Conservation (phyloP, 2,797 vertebrate species). For the Rhabdophis nuchalis region DNA sequence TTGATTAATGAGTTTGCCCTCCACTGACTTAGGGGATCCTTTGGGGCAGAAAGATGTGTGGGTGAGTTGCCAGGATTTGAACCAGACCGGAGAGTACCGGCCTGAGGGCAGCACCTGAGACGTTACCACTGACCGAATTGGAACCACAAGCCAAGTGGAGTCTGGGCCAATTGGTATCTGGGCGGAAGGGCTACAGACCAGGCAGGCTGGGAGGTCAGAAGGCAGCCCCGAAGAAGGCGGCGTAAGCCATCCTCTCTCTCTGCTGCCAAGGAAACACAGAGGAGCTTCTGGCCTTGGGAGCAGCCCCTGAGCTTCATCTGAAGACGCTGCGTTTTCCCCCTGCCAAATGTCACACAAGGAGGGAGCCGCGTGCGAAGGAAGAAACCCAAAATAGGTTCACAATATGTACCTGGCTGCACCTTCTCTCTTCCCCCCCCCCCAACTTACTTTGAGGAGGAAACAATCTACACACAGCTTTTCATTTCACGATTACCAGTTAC, state of each 20-base stretch:
- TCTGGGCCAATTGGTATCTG: background rate
- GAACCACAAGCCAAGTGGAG: background rate
- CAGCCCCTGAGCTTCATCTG: background rate
- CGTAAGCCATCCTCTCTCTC: background rate
- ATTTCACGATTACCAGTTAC: conserved; percentile 43
- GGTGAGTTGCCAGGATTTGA: background rate
- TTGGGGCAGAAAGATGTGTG: background rate
- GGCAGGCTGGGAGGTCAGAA: background rate
- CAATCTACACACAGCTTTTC: conserved; percentile 8
- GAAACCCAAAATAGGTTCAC: conserved; percentile 13
- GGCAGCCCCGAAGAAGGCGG: background rate
- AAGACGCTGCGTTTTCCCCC: background rate
- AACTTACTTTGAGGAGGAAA: conserved; percentile 31
- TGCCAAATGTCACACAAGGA: conserved; percentile 33
- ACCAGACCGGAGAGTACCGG: background rate
- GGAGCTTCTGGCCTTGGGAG: background rate
- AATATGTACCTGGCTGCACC: conserved; percentile 40
- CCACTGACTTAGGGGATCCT: background rate
- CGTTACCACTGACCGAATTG: background rate
- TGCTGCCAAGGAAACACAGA: background rate
- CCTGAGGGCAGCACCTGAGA: background rate
- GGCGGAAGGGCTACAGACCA: background rate
- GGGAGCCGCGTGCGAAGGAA: conserved; percentile 41
- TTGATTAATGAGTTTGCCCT: too few relatives aligned
- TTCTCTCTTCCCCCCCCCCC: background rate